Evolutionary conservation across 2,797 vertebrate genomes (phyloP).

Genomic region (Cyprinella venusta): DNA sequence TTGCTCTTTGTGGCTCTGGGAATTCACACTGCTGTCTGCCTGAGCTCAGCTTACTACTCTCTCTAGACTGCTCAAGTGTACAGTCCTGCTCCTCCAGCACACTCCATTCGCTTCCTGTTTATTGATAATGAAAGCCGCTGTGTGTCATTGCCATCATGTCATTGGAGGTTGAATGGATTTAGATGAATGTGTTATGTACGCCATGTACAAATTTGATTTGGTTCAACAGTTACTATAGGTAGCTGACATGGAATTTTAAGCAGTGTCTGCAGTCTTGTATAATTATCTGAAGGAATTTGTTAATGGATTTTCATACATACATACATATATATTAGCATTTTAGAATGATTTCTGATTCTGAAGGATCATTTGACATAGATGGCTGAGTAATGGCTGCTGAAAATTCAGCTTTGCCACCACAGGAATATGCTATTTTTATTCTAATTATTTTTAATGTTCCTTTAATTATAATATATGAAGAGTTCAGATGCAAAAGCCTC

Average conservation of each 20-base stretch:
- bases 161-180: slow-evolving; percentile 29
- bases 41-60: slow-evolving; percentile 50
- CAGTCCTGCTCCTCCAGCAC: slow-evolving; percentile 72
- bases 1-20: slow-evolving; percentile 51
- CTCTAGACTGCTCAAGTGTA: slow-evolving; percentile 52
- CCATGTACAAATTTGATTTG: slow-evolving; percentile 24
- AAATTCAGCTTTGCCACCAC: not conserved
- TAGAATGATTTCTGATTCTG: slow-evolving; percentile 13
- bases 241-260: slow-evolving; percentile 9
- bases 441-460: not conserved
- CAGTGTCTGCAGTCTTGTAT: not conserved
- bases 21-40: slow-evolving; percentile 55
- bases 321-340: not conserved
- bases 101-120: slow-evolving; percentile 47
- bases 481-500: no score
- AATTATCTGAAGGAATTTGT: not conserved
- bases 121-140: slow-evolving; percentile 39
- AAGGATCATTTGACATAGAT: not conserved
- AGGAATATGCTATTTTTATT: not conserved
- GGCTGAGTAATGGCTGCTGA: not conserved
- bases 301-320: not conserved
- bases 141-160: slow-evolving; percentile 25
- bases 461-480: slow-evolving; percentile 16
- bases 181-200: slow-evolving; percentile 26
- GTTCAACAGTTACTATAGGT: slow-evolving; percentile 17